Evolutionary conservation across 2,113 vertebrate species (phyloP).

Genomic region (Cairina moschata): DNA sequence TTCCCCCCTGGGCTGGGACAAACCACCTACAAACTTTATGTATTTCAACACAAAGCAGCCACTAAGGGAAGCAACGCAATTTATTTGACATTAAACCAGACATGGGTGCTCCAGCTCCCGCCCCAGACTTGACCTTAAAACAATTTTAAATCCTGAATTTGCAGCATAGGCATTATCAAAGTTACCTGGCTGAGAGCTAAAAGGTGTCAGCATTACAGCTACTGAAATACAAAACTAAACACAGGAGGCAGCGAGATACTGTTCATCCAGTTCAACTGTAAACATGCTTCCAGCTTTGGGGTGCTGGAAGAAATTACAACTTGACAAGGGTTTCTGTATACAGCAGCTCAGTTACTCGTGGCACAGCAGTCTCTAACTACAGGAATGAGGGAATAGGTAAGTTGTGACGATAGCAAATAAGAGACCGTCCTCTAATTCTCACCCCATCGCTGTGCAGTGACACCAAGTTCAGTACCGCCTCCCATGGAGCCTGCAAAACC

Average conservation of each 20-base stretch:
- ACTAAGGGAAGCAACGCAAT: conserved; percentile 36
- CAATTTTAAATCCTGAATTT: background rate
- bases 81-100: conserved; percentile 57
- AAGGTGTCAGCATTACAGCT: background rate
- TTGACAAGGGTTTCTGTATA: background rate
- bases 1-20: background rate
- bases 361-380: background rate
- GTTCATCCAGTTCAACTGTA: background rate
- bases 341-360: background rate
- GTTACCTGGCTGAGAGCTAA: background rate
- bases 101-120: conserved; percentile 1
- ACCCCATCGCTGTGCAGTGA: background rate
- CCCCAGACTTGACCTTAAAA: conserved; percentile 30
- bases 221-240: background rate
- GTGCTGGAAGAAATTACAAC: background rate
- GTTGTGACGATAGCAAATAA: background rate
- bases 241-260: background rate
- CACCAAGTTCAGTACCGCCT: background rate
- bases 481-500: background rate
- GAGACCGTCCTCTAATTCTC: background rate
- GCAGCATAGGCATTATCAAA: background rate
- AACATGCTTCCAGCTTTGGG: background rate
- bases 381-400: background rate
- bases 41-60: conserved; percentile 52
- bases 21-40: background rate